Base-by-base conservation (phyloP, 1,140 invertebrate species). In the Phocides pigmalion region DNA sequence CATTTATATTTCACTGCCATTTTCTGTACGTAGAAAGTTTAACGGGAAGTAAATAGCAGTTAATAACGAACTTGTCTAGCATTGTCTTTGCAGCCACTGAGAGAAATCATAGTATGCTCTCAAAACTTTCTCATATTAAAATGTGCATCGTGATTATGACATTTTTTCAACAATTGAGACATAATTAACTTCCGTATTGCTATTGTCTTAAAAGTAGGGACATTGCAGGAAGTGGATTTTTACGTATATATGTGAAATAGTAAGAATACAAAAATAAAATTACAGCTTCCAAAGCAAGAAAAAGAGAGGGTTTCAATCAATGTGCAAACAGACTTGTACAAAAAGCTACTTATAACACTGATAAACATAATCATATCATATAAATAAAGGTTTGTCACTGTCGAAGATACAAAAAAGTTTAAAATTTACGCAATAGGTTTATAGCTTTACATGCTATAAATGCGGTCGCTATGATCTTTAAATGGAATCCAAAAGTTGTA, bases 401-500 rank as follows among this genome's bases (percentile, higher is more conserved):
- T 35, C 32, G 32, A 35, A 28, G 9, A 28, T 28, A 8, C 5
- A 4, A 8, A n/a, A n/a, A n/a, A n/a, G n/a, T n/a, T 22, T 2
- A n/a, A 1, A 35, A 35, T 17, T 47, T 20, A 59, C 15, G n/a
- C 16, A 47, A 59, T 47, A 22, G n/a, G 0, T 59, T 59, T 47
- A 47, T 47, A 0, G 15, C 42, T 59, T 9, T 37, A 8, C 28
- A 22, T 35, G 50, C 49, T 56, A 19, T 54, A 37, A 47, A 54
- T 16, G 19, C 47, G 41, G 42, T 56, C 16, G 42, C 17, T 64
- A 50, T 59, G 42, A 58, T 65, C 63, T 49, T 49, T 65, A 65
- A 58, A 54, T 50, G 37, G 46, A 66, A 51, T 66, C 32, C 35
- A 59, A 51, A 64, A 54, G 66, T 65, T 56, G 56, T 65, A 68